Evolutionary conservation across 2,797 vertebrate species (phyloP).

Genomic region (Sebastes hubbsi): DNA sequence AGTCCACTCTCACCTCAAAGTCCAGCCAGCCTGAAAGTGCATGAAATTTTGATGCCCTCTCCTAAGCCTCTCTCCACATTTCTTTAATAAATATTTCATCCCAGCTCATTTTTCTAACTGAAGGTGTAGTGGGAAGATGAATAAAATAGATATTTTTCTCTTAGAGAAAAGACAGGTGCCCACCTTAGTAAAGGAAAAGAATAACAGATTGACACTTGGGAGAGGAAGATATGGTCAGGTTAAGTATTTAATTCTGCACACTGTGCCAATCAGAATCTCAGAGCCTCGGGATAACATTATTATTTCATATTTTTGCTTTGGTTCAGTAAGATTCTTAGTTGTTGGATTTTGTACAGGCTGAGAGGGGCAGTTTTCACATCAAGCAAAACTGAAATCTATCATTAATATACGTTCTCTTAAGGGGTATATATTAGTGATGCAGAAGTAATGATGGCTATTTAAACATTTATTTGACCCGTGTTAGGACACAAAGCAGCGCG

Average conservation of each 20-base stretch:
- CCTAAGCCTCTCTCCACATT: constrained; percentile 13
- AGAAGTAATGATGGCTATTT: background rate
- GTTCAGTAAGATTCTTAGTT: background rate
- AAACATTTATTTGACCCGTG: background rate
- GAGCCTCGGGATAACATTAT: background rate
- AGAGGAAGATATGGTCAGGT: background rate
- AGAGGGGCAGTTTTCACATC: background rate
- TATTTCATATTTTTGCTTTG: background rate
- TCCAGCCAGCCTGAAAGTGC: constrained; percentile 37
- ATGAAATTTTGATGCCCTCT: constrained; percentile 54
- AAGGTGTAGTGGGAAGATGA: background rate
- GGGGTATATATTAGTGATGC: background rate
- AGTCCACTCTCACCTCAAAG: constrained; percentile 11
- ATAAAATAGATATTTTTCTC: background rate
- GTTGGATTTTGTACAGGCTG: background rate
- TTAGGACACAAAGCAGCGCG: background rate
- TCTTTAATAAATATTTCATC: constrained; percentile 60
- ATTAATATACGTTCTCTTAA: background rate
- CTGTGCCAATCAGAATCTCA: background rate
- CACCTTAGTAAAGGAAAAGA: background rate
- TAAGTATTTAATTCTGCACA: background rate
- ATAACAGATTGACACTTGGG: background rate
- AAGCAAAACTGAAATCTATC: background rate
- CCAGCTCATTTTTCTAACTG: constrained; percentile 18
- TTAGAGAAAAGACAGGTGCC: background rate